Evolutionary conservation across 2,888 invertebrate species (phyloP).

Genomic region (Tillus elongatus): DNA sequence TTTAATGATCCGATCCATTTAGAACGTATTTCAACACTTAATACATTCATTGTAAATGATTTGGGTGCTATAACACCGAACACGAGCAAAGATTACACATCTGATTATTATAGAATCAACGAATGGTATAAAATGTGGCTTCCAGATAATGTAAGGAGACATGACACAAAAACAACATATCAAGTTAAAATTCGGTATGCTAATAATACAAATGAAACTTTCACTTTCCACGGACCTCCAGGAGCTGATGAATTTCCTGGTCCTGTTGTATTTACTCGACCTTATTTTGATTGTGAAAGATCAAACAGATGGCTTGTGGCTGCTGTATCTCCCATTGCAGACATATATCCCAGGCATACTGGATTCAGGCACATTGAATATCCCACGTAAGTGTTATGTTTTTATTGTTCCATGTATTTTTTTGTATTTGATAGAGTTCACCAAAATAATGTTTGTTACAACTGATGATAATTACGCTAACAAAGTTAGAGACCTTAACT

Average conservation of each 20-base stretch:
- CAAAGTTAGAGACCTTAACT: too few relatives aligned
- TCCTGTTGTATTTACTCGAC: constrained; percentile 88
- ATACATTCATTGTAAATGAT: constrained; percentile 81
- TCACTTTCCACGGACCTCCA: constrained; percentile 88
- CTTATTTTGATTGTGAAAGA: constrained; percentile 93
- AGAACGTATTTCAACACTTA: constrained; percentile 88
- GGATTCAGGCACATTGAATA: constrained; percentile 88
- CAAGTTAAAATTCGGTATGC: constrained; percentile 89
- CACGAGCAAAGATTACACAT: constrained; percentile 81
- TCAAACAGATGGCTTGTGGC: constrained; percentile 94
- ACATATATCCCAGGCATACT: constrained; percentile 89
- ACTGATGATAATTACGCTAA: too few relatives aligned
- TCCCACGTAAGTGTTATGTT: constrained; percentile 83
- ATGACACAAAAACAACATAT: constrained; percentile 88
- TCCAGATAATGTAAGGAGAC: constrained; percentile 73
- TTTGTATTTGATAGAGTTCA: too few relatives aligned
- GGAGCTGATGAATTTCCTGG: constrained; percentile 86
- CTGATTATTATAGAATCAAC: constrained; percentile 82
- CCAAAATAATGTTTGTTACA: too few relatives aligned
- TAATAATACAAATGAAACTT: constrained; percentile 92
- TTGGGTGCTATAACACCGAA: constrained; percentile 69
- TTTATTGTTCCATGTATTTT: too few relatives aligned
- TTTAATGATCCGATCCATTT: constrained; percentile 94
- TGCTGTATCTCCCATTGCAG: constrained; percentile 89
- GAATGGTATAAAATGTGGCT: constrained; percentile 91